A percentile compares a stretch with the other conserved stretches of the same genome.
These are phyloP conservation scores for Potamarius usumacintae DNA, from an alignment of 2,113 vertebrate genomes.

Conservation along the genomic window DNA sequence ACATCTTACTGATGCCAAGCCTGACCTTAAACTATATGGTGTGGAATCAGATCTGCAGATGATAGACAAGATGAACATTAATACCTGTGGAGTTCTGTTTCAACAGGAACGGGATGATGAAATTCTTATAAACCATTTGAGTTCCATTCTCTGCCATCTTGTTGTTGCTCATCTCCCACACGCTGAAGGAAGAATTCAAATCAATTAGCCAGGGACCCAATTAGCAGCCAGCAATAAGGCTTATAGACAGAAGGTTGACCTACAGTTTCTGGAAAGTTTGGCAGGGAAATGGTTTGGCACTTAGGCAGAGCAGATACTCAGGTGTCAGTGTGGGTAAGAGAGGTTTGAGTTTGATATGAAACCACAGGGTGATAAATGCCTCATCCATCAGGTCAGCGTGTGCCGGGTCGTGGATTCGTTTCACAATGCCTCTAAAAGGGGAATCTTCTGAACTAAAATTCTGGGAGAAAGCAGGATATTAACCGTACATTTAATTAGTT, in stretches of 20 bases:
- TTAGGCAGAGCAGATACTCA: slow-evolving; percentile 70
- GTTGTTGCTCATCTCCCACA: slow-evolving; percentile 58
- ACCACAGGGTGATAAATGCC: slow-evolving; percentile 69
- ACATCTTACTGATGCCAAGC: not conserved
- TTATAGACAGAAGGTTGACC: slow-evolving; percentile 34
- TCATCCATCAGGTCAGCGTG: slow-evolving; percentile 64
- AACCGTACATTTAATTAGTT: no score
- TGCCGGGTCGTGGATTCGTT: slow-evolving; percentile 44
- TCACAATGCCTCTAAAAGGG: slow-evolving; percentile 61
- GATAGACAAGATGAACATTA: not conserved
- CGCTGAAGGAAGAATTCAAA: slow-evolving; percentile 54
- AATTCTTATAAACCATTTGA: slow-evolving; percentile 59
- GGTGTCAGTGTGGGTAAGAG: slow-evolving; percentile 56
- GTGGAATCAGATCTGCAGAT: not conserved
- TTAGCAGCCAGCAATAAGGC: not conserved
- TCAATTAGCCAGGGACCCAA: not conserved
- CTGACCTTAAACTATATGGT: not conserved
- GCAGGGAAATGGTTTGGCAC: slow-evolving; percentile 74
- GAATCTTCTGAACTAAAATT: slow-evolving; percentile 61
- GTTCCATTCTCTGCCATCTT: slow-evolving; percentile 48
- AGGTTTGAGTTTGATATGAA: slow-evolving; percentile 68
- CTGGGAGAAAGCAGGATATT: slow-evolving; percentile 48
- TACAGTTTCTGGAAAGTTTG: slow-evolving; percentile 71
- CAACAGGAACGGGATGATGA: slow-evolving; percentile 65
- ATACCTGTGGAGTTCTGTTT: slow-evolving; percentile 61